Percentiles rank a stretch among this genome's conserved stretches.
Conservation (phyloP, 2,888 invertebrate genomes). For the Gymnosoma rotundatum region DNA sequence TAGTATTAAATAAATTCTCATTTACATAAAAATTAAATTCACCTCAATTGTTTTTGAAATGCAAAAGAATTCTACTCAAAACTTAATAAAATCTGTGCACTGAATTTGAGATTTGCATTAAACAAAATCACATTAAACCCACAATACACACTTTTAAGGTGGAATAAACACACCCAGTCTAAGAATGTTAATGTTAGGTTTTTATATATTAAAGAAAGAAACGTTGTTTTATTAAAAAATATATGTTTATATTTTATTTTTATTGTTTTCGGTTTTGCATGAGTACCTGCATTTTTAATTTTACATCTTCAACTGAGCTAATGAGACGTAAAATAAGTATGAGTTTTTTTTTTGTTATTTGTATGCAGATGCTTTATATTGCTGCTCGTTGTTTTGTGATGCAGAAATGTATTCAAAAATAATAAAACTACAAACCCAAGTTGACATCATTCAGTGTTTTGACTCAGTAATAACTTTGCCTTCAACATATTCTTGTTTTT, state of each 20-base stretch:
- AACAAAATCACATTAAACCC: conserved; percentile 40
- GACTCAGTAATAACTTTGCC: conserved; percentile 29
- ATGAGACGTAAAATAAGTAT: conserved; percentile 59
- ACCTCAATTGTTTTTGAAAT: not conserved
- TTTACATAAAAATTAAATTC: conserved; percentile 1
- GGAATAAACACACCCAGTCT: conserved; percentile 56
- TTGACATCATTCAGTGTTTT: conserved; percentile 43
- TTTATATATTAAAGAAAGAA: not conserved
- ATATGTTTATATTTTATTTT: conserved; percentile 7
- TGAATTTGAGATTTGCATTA: conserved; percentile 38
- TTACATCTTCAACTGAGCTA: conserved; percentile 50
- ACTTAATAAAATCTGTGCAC: conserved; percentile 2
- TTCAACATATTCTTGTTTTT: not conserved
- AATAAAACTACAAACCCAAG: not conserved
- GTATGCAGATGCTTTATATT: not conserved
- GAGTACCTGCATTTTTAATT: conserved; percentile 32
- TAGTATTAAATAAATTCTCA: not conserved
- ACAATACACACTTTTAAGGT: conserved; percentile 9
- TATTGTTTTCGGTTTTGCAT: conserved; percentile 22
- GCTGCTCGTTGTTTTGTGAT: conserved; percentile 18
- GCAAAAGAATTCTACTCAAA: not conserved
- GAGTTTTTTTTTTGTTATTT: conserved; percentile 45
- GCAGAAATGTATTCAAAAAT: conserved; percentile 30
- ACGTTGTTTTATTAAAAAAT: not conserved
- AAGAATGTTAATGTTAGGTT: conserved; percentile 16